Percentiles rank a stretch among this genome's conserved stretches.
Conservation (phyloP, 2,113 vertebrate species). For the Pteropus alecto region DNA sequence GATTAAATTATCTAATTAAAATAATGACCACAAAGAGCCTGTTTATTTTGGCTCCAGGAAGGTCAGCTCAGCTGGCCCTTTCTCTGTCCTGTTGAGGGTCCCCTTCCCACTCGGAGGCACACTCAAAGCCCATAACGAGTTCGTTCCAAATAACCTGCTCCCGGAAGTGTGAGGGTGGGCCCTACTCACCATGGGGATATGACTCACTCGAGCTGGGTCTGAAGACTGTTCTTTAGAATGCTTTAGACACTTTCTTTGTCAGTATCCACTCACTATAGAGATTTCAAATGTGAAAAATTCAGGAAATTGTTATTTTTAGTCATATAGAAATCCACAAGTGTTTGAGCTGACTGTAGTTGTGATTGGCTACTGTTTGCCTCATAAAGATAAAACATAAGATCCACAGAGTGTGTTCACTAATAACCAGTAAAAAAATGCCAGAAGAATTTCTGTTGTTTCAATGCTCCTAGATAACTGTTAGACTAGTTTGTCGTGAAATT, state of each 20-base stretch:
- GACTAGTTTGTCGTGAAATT: not conserved
- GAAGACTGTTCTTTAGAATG: not conserved
- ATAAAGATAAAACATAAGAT: not conserved
- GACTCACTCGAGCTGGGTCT: no score
- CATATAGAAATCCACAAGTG: not conserved
- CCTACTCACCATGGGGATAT: not conserved
- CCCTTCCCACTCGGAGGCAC: not conserved
- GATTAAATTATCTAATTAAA: slow-evolving; percentile 20
- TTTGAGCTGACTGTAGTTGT: not conserved
- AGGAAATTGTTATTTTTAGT: not conserved
- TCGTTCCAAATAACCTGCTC: not conserved
- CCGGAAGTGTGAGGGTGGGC: not conserved
- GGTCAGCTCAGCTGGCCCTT: not conserved
- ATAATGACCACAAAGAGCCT: not conserved
- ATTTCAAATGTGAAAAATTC: not conserved
- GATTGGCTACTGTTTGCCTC: not conserved
- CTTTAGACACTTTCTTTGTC: not conserved
- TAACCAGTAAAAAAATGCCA: not conserved
- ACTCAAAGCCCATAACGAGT: not conserved
- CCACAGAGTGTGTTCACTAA: not conserved
- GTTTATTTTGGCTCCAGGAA: slow-evolving; percentile 9
- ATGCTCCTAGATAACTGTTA: not conserved
- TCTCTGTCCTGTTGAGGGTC: not conserved
- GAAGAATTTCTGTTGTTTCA: not conserved
- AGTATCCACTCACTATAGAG: not conserved